Evolutionary conservation across 2,888 invertebrate genomes (phyloP).

Genomic region (Empis stercorea): DNA sequence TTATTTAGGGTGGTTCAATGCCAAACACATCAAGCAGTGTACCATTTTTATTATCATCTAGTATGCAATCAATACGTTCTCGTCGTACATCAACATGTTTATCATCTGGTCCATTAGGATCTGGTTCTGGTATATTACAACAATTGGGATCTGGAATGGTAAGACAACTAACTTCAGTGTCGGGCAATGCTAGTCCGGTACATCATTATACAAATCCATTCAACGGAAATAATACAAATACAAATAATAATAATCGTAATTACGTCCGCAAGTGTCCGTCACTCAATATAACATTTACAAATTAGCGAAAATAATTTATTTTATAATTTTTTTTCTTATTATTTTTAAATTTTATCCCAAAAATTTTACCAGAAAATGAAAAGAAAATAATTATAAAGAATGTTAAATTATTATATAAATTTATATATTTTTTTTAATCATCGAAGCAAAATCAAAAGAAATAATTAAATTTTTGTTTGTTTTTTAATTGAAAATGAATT

Average conservation of each 20-base stretch:
- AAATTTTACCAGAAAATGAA: no score
- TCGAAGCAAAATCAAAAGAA: no score
- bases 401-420: no score
- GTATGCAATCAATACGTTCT: slow-evolving; percentile 62
- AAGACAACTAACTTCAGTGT: slow-evolving; percentile 62
- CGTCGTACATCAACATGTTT: slow-evolving; percentile 61
- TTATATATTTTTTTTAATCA: no score
- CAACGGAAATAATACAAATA: slow-evolving; percentile 36
- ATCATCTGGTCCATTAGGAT: slow-evolving; percentile 45
- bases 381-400: no score
- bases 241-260: slow-evolving; percentile 44
- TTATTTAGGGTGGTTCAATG: slow-evolving; percentile 66
- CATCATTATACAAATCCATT: slow-evolving; percentile 27
- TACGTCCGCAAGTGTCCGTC: slow-evolving; percentile 63
- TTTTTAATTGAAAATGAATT: no score
- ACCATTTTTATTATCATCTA: slow-evolving; percentile 69
- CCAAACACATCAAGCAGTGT: slow-evolving; percentile 83
- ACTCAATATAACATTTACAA: slow-evolving; percentile 58
- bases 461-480: no score
- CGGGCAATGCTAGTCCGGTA: slow-evolving; percentile 50
- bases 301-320: slow-evolving; percentile 31
- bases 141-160: slow-evolving; percentile 89
- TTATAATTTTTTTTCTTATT: background rate
- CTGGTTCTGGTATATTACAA: slow-evolving; percentile 66
- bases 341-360: no score